Evolutionary conservation across 1,140 invertebrate genomes (phyloP).

Genomic region (Pomacea maculata): DNA sequence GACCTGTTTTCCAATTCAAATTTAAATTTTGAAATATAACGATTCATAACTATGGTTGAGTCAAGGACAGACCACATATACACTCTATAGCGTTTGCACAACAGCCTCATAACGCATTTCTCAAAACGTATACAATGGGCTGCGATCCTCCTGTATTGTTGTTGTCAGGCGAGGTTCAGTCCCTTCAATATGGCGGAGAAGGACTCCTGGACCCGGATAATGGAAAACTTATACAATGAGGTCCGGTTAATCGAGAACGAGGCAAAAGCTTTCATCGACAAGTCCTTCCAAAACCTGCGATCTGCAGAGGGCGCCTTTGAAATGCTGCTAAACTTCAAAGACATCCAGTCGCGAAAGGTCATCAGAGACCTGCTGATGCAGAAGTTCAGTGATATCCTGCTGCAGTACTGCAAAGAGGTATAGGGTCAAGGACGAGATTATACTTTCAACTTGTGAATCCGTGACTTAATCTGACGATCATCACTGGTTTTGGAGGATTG

Average conservation of each 20-base stretch:
- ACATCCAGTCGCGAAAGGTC: constrained; percentile 75
- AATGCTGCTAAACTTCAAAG: constrained; percentile 79
- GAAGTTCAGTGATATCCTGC: constrained; percentile 83
- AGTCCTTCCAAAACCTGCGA: constrained; percentile 80
- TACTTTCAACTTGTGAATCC: no score
- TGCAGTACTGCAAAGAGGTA: constrained; percentile 82
- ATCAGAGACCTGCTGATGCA: constrained; percentile 77
- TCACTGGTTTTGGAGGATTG: no score
- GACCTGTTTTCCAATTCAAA: no score
- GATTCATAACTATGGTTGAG: neutral
- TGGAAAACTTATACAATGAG: constrained; percentile 77
- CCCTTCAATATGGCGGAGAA: constrained; percentile 78
- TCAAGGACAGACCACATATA: neutral
- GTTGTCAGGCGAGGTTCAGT: constrained; percentile 75
- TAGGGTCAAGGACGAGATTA: constrained; percentile 23
- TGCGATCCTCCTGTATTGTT: neutral
- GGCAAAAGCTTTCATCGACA: constrained; percentile 81
- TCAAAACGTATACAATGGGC: neutral
- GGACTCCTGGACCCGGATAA: constrained; percentile 83
- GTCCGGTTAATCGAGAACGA: constrained; percentile 78
- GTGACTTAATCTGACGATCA: no score
- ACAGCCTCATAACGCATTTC: neutral
- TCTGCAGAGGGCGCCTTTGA: constrained; percentile 78
- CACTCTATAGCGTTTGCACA: neutral
- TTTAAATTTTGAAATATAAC: no score